Conservation (phyloP, 2,888 invertebrate genomes). For the Mythimna loreyi region DNA sequence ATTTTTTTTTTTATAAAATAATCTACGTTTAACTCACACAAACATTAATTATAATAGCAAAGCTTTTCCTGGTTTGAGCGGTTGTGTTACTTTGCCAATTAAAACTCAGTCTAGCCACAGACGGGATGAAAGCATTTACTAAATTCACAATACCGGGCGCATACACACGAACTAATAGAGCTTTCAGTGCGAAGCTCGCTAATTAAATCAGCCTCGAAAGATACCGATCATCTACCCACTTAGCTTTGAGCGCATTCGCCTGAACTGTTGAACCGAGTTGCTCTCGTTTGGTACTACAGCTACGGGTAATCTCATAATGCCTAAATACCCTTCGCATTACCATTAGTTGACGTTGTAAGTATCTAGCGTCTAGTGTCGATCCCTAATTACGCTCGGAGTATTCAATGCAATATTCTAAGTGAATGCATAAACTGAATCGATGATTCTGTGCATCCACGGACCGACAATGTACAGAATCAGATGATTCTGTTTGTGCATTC, state of each 20-base stretch:
- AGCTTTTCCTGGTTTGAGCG: not conserved
- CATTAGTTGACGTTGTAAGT: slow-evolving; percentile 22
- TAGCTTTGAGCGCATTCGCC: slow-evolving; percentile 19
- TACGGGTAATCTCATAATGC: slow-evolving; percentile 11
- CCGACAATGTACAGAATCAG: not conserved
- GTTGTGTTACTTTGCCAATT: slow-evolving; percentile 36
- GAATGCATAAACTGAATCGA: not conserved
- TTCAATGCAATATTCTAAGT: slow-evolving; percentile 15
- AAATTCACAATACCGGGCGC: slow-evolving; percentile 13
- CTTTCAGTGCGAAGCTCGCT: slow-evolving; percentile 31
- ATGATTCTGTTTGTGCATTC: slow-evolving; percentile 13
- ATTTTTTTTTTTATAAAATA: slow-evolving; percentile 1
- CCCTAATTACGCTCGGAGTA: slow-evolving; percentile 18
- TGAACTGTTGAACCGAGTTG: slow-evolving; percentile 1
- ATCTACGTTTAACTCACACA: not conserved
- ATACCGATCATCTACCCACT: slow-evolving; percentile 47
- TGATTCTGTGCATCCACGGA: slow-evolving; percentile 11
- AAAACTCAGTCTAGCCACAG: slow-evolving; percentile 29
- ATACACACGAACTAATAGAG: slow-evolving; percentile 26
- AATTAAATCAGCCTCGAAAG: slow-evolving; percentile 48
- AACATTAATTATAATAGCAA: not conserved
- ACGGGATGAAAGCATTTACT: slow-evolving; percentile 24
- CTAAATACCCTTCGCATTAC: slow-evolving; percentile 32
- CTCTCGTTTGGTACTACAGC: slow-evolving; percentile 6
- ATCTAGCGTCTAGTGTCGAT: not conserved